Conservation (phyloP, 2,113 vertebrate species). For the Lathamus discolor region DNA sequence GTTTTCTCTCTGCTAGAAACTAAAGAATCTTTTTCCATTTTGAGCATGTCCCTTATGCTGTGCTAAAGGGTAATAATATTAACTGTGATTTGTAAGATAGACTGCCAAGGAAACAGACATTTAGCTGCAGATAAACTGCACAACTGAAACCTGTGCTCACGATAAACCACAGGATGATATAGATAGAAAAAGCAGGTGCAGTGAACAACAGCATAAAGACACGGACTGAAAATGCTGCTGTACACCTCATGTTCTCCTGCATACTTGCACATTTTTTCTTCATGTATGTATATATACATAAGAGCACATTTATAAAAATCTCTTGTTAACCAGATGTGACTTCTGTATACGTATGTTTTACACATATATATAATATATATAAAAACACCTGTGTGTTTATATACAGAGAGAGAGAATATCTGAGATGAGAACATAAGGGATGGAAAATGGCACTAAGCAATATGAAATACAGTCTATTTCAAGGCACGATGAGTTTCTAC, state of each 20-base stretch:
- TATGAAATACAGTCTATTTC: neutral
- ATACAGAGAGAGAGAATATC: neutral
- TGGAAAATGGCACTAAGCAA: neutral
- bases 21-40: neutral
- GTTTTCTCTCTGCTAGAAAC: conserved; percentile 21
- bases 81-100: neutral
- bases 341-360: rapidly evolving
- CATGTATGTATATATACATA: rapidly evolving
- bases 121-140: neutral
- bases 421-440: neutral
- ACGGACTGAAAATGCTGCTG: neutral
- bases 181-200: neutral
- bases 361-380: rapidly evolving
- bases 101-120: neutral
- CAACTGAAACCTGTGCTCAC: neutral
- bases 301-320: too few relatives aligned
- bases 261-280: neutral
- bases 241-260: neutral
- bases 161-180: neutral
- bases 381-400: too few relatives aligned
- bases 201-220: neutral
- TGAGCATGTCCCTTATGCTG: neutral
- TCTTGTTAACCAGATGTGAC: neutral
- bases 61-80: neutral
- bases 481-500: neutral